A percentile compares a stretch with the other conserved stretches of the same genome.
Conservation (phyloP, 1,140 invertebrate species). For the Papilio machaon region DNA sequence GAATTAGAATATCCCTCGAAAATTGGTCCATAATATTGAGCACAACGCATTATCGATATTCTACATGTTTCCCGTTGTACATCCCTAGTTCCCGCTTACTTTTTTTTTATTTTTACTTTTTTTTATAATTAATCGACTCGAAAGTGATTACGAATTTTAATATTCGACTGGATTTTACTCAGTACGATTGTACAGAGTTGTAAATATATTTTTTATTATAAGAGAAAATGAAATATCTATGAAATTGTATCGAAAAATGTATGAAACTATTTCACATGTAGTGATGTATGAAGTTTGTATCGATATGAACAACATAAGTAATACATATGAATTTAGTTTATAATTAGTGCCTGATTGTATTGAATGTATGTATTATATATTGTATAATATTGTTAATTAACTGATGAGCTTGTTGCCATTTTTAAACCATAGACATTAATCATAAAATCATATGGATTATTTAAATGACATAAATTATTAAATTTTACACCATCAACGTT, state of each 20-base stretch:
- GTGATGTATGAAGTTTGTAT: neutral
- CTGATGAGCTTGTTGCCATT: constrained; percentile 19
- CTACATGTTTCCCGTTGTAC: neutral
- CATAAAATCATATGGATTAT: neutral
- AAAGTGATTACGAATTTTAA: constrained; percentile 67
- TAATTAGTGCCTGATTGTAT: constrained; percentile 27
- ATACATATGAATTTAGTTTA: constrained; percentile 37
- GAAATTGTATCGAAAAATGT: neutral
- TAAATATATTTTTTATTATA: constrained; percentile 69
- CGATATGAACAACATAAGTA: constrained; percentile 15
- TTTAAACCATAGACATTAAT: constrained; percentile 23
- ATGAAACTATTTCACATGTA: constrained; percentile 18
- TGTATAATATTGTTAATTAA: constrained; percentile 16
- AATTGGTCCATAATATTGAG: neutral
- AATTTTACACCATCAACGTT: neutral
- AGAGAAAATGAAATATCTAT: constrained; percentile 26
- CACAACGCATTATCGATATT: neutral
- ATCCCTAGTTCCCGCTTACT: constrained; percentile 29
- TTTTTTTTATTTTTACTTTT: constrained; percentile 42
- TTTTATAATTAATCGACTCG: constrained; percentile 52
- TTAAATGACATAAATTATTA: neutral
- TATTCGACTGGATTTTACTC: constrained; percentile 64
- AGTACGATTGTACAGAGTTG: constrained; percentile 60
- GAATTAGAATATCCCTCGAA: neutral
- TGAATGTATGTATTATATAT: constrained; percentile 33